These are phyloP conservation scores for Julus scanicus DNA, from an alignment of 2,888 invertebrate genomes.

Conservation along the genomic window DNA sequence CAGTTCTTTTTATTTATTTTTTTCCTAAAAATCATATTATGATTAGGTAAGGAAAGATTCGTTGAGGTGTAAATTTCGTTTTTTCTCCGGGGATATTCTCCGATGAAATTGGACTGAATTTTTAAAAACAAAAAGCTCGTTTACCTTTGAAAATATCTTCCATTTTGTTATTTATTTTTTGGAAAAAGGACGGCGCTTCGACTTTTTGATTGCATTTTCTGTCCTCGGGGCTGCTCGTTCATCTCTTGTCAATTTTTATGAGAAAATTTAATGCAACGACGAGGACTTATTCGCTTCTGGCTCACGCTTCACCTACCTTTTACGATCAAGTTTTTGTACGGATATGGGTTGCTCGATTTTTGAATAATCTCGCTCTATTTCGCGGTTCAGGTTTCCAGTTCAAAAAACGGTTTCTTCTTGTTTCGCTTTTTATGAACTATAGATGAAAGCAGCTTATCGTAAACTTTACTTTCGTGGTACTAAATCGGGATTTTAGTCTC, in stretches of 20 bases:
- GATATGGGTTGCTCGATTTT: slow-evolving; percentile 7
- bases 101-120: neutral
- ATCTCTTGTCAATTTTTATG: slow-evolving; percentile 38
- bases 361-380: slow-evolving; percentile 38
- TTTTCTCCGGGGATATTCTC: neutral
- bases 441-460: neutral
- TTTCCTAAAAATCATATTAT: neutral
- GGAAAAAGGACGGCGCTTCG: neutral
- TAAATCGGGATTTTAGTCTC: neutral
- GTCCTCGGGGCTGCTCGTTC: slow-evolving; percentile 42
- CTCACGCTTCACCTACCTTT: slow-evolving; percentile 23
- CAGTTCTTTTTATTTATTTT: too few species aligned
- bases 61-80: neutral
- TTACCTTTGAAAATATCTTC: neutral
- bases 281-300: neutral
- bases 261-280: slow-evolving; percentile 38
- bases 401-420: neutral
- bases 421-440: slow-evolving; percentile 37
- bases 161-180: neutral
- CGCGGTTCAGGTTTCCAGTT: slow-evolving; percentile 4
- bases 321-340: slow-evolving; percentile 9
- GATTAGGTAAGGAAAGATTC: neutral
- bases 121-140: neutral
- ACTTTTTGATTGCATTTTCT: slow-evolving; percentile 8
- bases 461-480: neutral